Base-by-base conservation (phyloP, 1,140 invertebrate genomes). In the Meloidogyne exigua region DNA sequence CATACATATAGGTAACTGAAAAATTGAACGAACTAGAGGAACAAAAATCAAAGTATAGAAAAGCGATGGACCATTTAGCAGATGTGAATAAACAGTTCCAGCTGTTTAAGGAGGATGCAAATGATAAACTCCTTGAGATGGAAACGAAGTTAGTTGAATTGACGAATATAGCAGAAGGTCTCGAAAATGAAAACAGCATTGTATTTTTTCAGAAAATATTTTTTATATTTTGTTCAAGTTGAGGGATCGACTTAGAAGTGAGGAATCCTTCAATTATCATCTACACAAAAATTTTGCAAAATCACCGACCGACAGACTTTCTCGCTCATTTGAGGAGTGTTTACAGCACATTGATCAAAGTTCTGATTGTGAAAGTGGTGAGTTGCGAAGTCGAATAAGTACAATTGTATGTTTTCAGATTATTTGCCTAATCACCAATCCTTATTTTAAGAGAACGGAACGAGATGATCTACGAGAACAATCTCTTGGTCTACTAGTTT, bases 121-220 rank as follows among this genome's bases (percentile, higher is more conserved):
- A 66, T 36, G 23, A 73, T 9, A 73, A 11, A 10, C 12, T 21
- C 32, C 23, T 15, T 13, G 65, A 39, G 65, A 62, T 9, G n/a
- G 57, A 62, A 23, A 73, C n/a, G 11, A 23, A 25, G 26, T n/a
- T 65, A 36, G 25, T 11, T 28, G 72, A 73, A 12, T 73, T 73
- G 23, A 42, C 44, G n/a, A 62, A 25, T 23, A 62, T 36, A 21
- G 57, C 72, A 26, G 23, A 62, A 15, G 57, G 25, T 26, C 57
- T 57, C 26, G 72, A 73, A 65, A 36, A 73, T 28, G 72, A 73
- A 11, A 73, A 73, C 28, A 21, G 11, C 62, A 28, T n/a, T 57
- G 72, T 73, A 36, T 64, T 25, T 23, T 13, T 23, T 13, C 3
- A 13, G 28, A 36, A 21, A 62, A 39, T 21, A 15, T n/a, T 23